Conservation (phyloP, 2,113 vertebrate genomes). For the Sterrhoptilus dennistouni region DNA sequence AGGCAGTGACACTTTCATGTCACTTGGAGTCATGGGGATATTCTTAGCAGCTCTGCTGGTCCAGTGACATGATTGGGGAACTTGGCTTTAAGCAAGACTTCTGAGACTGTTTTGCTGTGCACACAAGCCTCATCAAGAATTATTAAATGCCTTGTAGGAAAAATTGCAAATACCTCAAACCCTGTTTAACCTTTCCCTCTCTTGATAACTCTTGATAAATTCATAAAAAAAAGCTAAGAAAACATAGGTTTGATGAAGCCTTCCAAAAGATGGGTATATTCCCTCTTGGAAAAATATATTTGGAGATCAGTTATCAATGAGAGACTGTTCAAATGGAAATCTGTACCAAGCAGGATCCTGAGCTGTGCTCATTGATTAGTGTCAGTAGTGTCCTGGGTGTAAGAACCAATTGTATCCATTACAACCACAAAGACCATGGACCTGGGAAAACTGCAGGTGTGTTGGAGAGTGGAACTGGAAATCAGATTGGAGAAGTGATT, state of each 20-base stretch:
- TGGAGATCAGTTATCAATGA: neutral
- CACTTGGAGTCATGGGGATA: neutral
- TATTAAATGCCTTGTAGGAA: neutral
- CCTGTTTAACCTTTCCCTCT: neutral
- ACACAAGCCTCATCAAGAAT: neutral
- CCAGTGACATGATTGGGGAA: neutral
- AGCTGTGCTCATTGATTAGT: neutral
- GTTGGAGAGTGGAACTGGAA: neutral
- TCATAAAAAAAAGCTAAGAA: neutral
- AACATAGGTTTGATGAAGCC: neutral
- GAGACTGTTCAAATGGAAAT: neutral
- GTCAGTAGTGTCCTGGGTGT: neutral
- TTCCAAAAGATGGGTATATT: neutral
- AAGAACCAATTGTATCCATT: neutral
- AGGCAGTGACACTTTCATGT: neutral
- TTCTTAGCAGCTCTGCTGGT: neutral
- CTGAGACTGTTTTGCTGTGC: neutral
- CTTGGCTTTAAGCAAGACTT: neutral
- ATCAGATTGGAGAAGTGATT: neutral
- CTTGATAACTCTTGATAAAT: neutral
- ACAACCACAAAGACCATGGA: rapidly evolving
- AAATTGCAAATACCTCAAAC: neutral
- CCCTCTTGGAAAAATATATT: neutral
- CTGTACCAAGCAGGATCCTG: neutral
- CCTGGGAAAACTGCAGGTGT: neutral